Percentiles rank a stretch among this genome's conserved stretches.
These are phyloP conservation scores for Unio pictorum DNA, from an alignment of 2,888 invertebrate species.

Conservation along the genomic window DNA sequence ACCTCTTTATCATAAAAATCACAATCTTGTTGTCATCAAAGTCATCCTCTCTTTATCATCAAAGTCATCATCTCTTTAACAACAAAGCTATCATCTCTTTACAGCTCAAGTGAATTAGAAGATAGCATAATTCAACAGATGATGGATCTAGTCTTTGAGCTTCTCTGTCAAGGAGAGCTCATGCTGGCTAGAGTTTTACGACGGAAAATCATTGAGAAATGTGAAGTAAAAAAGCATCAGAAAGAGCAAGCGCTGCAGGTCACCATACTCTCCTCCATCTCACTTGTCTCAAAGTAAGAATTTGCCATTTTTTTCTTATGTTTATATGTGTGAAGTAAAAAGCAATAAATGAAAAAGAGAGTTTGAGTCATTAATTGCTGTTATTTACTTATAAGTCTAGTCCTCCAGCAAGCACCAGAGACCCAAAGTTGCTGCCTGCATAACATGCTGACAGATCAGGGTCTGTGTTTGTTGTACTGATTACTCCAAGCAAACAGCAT, in stretches of 20 bases:
- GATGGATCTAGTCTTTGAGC: slow-evolving; percentile 93
- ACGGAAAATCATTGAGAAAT: slow-evolving; percentile 92
- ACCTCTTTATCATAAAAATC: too few relatives aligned
- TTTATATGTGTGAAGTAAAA: not conserved
- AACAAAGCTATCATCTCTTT: slow-evolving; percentile 3
- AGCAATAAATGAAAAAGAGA: too few relatives aligned
- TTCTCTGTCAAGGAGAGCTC: slow-evolving; percentile 92
- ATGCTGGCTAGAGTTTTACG: slow-evolving; percentile 88
- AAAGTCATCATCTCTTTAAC: too few relatives aligned
- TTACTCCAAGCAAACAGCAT: too few relatives aligned
- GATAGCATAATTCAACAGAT: slow-evolving; percentile 84
- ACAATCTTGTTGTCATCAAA: too few relatives aligned
- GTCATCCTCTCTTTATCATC: too few relatives aligned
- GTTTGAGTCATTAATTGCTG: too few relatives aligned
- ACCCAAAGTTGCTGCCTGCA: too few relatives aligned
- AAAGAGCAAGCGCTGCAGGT: slow-evolving; percentile 33
- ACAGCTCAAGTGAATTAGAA: slow-evolving; percentile 81
- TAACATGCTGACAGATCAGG: too few relatives aligned
- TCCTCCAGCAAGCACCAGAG: too few relatives aligned
- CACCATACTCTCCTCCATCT: slow-evolving; percentile 41
- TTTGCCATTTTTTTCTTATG: not conserved
- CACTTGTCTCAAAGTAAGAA: slow-evolving; percentile 45
- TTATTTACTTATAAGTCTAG: too few relatives aligned
- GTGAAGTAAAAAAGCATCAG: slow-evolving; percentile 72
- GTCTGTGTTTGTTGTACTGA: too few relatives aligned